These are phyloP conservation scores for Oeneis ivallda DNA, from an alignment of 2,888 invertebrate genomes.

Conservation along the genomic window DNA sequence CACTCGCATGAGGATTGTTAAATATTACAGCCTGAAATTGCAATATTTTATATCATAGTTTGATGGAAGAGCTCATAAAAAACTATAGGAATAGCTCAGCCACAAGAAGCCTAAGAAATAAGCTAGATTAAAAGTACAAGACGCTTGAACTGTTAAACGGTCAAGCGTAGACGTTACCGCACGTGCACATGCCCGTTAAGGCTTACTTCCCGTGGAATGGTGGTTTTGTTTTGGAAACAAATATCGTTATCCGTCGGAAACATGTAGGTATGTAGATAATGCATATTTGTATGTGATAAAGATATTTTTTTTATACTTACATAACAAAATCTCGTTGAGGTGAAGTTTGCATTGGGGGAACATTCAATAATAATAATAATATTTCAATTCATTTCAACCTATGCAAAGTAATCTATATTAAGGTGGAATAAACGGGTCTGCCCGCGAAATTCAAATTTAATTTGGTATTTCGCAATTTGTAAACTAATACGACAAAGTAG, in stretches of 20 bases:
- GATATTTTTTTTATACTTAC: background rate
- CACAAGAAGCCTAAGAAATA: constrained; percentile 25
- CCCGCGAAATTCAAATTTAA: no score
- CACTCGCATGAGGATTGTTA: no score
- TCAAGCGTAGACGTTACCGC: constrained; percentile 40
- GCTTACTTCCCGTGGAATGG: constrained; percentile 50
- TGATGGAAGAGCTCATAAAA: background rate
- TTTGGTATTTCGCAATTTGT: no score
- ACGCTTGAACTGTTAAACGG: constrained; percentile 20
- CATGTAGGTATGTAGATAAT: constrained; percentile 26
- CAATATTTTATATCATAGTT: background rate
- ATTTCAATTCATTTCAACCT: no score
- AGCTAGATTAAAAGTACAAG: constrained; percentile 22
- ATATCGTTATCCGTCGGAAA: constrained; percentile 36
- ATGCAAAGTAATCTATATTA: no score
- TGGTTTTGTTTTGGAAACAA: constrained; percentile 50
- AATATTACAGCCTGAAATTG: background rate
- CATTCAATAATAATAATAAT: no score
- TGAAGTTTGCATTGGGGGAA: no score
- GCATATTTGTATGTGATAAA: constrained; percentile 1
- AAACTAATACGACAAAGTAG: no score
- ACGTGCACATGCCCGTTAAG: constrained; percentile 48
- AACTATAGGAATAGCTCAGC: background rate
- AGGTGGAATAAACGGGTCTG: no score
- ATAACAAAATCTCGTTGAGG: background rate